phyloP scores from a whole-genome alignment of 2,888 invertebrate species.

The Drosophila pseudotalamancana region DNA sequence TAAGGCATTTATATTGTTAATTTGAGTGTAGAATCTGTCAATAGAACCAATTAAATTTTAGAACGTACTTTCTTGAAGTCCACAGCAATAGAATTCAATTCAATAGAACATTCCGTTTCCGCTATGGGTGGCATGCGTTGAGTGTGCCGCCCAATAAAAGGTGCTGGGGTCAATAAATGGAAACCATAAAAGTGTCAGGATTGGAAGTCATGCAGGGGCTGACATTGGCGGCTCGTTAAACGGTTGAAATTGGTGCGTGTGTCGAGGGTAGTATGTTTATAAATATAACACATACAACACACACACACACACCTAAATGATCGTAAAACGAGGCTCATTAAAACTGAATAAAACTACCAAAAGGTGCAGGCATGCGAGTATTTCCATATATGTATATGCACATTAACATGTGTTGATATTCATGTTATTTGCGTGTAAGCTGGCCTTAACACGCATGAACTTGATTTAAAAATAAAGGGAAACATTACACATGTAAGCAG shows the following conservation, averaged over 20 bases:
- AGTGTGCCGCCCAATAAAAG: conserved; percentile 38
- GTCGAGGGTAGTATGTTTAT: conserved; percentile 64
- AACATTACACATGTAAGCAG: conserved; percentile 35
- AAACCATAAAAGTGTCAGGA: conserved; percentile 57
- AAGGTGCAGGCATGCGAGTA: conserved; percentile 27
- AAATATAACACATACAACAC: conserved; percentile 54
- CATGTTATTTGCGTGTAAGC: conserved; percentile 15
- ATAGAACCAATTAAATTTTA: conserved; percentile 33
- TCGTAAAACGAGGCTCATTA: conserved; percentile 66
- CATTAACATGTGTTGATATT: conserved; percentile 2
- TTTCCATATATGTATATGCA: not conserved
- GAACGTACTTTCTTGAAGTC: conserved; percentile 23
- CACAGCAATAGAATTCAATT: conserved; percentile 7
- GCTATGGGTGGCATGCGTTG: conserved; percentile 58
- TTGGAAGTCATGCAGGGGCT: conserved; percentile 38
- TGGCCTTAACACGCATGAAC: conserved; percentile 45
- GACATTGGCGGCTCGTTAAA: conserved; percentile 69
- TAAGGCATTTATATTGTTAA: conserved; percentile 1
- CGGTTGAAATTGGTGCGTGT: conserved; percentile 57
- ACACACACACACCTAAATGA: conserved; percentile 39
- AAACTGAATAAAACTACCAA: conserved; percentile 51
- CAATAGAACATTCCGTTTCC: conserved; percentile 33
- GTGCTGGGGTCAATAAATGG: conserved; percentile 45
- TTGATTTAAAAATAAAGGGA: conserved; percentile 28
- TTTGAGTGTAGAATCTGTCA: conserved; percentile 43